Evolutionary conservation across 2,113 vertebrate genomes (phyloP), one percentile per base, ranked within the genome.

Genomic region (Rhizomys pruinosus): DNA sequence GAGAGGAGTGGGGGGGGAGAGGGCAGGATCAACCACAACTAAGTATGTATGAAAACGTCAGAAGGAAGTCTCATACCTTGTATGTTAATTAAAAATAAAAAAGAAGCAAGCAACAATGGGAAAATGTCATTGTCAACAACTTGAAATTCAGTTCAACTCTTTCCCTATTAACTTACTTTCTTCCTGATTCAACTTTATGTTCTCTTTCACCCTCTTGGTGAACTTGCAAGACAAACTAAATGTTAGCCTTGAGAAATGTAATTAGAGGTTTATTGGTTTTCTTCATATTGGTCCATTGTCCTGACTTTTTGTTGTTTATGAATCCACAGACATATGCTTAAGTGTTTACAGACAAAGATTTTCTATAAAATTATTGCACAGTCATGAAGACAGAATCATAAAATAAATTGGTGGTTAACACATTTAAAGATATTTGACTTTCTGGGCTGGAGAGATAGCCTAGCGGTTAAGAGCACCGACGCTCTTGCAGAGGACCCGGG

Each of bases 351-450:
- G 92, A 52, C 78, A 44, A 25, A 74, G n/a, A 71, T 82, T 66
- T 74, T 66, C 19, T 92, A 92, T 94, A 95, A 52, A 44, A 82
- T 82, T 85, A 79, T 86, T 92, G 57, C 87, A 95, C 57, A 92
- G 25, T 86, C 74, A 81, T 88, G 87, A 93, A 90, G 82, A 63
- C 74, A 77, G 84, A 89, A 93, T 94, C 77, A 91, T 76, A 59
- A 77, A 94, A 76, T 69, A 77, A 93, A 34, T 42, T 79, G 78
- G 55, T 77, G 85, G 90, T 76, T 85, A 88, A 71, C 85, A 47
- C 39, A 77, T 81, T 93, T 92, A 7, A 85, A 93, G 74, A 79
- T 91, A 68, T 77, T 82, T 87, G 37, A 93, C 89, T 93, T 92
- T n/a, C n/a, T n/a, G n/a, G n/a, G n/a, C n/a, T n/a, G n/a, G n/a